phyloP scores from a whole-genome alignment of 2,797 vertebrate species.

The Avahi laniger region DNA sequence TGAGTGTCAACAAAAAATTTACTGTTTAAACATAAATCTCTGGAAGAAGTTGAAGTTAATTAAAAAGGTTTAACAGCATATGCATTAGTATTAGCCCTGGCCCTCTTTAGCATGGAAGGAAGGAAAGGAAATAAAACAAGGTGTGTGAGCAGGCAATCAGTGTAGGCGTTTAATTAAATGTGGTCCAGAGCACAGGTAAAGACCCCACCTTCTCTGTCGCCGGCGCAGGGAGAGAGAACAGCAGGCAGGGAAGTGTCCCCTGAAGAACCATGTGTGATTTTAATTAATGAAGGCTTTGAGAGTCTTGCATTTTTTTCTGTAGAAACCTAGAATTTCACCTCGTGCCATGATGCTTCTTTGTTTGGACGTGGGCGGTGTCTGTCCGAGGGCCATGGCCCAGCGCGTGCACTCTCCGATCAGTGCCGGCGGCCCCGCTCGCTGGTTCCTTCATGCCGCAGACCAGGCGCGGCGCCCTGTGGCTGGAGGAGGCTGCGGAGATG shows the following conservation, averaged over 20 bases:
- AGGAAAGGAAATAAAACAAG: slow-evolving; percentile 69
- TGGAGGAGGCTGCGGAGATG: rapidly evolving
- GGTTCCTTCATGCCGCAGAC: neutral
- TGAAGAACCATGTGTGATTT: slow-evolving; percentile 50
- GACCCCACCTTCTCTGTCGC: slow-evolving; percentile 71
- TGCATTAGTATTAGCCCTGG: slow-evolving; percentile 80
- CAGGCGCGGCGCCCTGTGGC: rapidly evolving
- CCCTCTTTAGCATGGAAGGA: slow-evolving; percentile 75
- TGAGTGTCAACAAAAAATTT: slow-evolving; percentile 82
- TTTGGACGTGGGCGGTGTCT: neutral
- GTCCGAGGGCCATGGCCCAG: neutral
- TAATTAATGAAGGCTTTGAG: slow-evolving; percentile 71
- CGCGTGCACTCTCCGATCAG: neutral
- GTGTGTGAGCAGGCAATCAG: slow-evolving; percentile 53
- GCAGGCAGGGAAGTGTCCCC: slow-evolving; percentile 47
- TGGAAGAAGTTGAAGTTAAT: slow-evolving; percentile 81
- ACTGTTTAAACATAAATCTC: slow-evolving; percentile 82
- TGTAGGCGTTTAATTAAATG: slow-evolving; percentile 73
- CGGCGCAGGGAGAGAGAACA: neutral
- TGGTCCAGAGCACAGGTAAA: slow-evolving; percentile 44
- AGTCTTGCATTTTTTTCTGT: slow-evolving; percentile 21
- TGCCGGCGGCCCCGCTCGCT: neutral
- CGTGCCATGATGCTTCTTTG: neutral
- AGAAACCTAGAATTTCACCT: slow-evolving; percentile 54
- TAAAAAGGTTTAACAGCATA: slow-evolving; percentile 81